Evolutionary conservation across 2,888 invertebrate species (phyloP).

Genomic region (Ditula angustiorana): DNA sequence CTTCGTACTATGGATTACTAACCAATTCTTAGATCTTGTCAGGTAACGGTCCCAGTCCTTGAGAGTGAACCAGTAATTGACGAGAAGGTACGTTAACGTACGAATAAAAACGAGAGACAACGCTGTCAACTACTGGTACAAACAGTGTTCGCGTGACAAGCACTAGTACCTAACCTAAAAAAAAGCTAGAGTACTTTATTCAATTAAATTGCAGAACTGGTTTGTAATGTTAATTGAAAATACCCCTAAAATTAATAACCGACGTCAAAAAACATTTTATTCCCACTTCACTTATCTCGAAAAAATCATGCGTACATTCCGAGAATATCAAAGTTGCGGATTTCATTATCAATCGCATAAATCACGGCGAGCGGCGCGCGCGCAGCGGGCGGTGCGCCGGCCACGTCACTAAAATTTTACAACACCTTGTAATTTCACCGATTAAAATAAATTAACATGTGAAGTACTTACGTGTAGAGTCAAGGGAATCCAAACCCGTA

Average conservation of each 20-base stretch:
- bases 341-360: constrained; percentile 29
- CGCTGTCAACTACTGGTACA: neutral
- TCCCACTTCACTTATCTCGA: neutral
- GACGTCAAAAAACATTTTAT: neutral
- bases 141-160: too few relatives aligned
- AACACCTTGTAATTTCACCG: constrained; percentile 15
- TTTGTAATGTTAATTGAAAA: neutral
- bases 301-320: constrained; percentile 6
- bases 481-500: too few relatives aligned
- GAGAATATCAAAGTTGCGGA: constrained; percentile 28
- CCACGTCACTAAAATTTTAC: constrained; percentile 8
- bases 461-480: too few relatives aligned
- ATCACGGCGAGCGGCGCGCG: constrained; percentile 5
- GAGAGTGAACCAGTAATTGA: too few relatives aligned
- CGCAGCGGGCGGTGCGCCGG: constrained; percentile 24
- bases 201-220: too few relatives aligned
- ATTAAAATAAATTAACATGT: neutral
- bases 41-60: too few relatives aligned
- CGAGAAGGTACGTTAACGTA: too few relatives aligned
- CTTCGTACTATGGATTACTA: too few relatives aligned
- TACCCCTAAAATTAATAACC: neutral
- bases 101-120: too few relatives aligned
- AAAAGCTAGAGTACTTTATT: too few relatives aligned
- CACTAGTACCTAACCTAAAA: too few relatives aligned
- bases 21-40: too few relatives aligned